Percentiles rank a stretch among this genome's conserved stretches.
Conservation (phyloP, 2,888 invertebrate species). For the Ganaspis brasiliensis region DNA sequence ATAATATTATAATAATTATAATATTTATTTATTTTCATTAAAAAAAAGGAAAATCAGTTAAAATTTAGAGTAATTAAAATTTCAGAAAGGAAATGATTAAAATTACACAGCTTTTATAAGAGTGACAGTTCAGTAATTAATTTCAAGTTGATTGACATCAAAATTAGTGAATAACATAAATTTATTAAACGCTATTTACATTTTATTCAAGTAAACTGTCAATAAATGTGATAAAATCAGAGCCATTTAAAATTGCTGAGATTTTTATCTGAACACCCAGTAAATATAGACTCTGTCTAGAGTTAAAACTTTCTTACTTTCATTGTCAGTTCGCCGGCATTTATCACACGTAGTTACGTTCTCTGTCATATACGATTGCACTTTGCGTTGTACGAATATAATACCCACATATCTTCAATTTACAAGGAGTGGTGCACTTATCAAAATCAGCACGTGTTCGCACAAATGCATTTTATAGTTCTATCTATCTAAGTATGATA, state of each 20-base stretch:
- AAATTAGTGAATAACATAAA: too few species aligned
- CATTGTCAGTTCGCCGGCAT: conserved; percentile 16
- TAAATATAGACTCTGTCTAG: background rate
- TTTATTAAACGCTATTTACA: too few species aligned
- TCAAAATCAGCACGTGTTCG: conserved; percentile 54
- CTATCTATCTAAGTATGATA: background rate
- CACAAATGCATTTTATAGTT: conserved; percentile 27
- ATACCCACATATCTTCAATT: conserved; percentile 27
- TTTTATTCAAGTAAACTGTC: too few species aligned
- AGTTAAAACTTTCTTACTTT: conserved; percentile 10
- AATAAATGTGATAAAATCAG: too few species aligned
- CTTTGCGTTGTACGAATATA: conserved; percentile 9
- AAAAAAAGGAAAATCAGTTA: too few species aligned
- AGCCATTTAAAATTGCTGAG: background rate
- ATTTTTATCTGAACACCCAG: background rate
- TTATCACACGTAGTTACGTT: conserved; percentile 6
- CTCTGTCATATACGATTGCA: background rate
- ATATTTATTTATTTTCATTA: too few species aligned
- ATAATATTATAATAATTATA: too few species aligned
- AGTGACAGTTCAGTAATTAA: too few species aligned
- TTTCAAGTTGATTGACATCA: too few species aligned
- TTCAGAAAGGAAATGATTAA: too few species aligned
- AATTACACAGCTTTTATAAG: too few species aligned
- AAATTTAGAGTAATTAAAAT: too few species aligned
- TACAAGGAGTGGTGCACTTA: conserved; percentile 41